Percentiles rank a stretch among this genome's conserved stretches.
These are phyloP conservation scores for Gnatocerus cornutus DNA, from an alignment of 2,888 invertebrate genomes.

Conservation along the genomic window DNA sequence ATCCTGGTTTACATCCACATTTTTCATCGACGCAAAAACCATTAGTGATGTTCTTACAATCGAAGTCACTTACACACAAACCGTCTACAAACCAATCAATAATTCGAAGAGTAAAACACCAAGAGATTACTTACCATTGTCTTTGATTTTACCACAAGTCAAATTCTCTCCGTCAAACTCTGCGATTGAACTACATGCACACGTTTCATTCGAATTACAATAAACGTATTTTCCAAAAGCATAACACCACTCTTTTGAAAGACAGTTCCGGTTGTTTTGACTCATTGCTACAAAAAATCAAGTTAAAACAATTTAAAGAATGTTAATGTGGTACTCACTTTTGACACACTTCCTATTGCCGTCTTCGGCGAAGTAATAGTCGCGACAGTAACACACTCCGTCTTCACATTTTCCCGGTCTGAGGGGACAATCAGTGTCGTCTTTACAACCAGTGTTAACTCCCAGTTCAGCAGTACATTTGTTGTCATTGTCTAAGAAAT, in stretches of 20 bases:
- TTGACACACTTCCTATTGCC: constrained; percentile 59
- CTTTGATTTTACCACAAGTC: not conserved
- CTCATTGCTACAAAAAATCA: constrained; percentile 55
- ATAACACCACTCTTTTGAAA: constrained; percentile 60
- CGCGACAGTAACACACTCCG: constrained; percentile 57
- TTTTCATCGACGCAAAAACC: constrained; percentile 54
- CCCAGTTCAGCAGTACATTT: constrained; percentile 56
- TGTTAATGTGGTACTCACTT: constrained; percentile 54
- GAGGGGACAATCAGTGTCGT: constrained; percentile 54
- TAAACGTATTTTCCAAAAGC: constrained; percentile 58
- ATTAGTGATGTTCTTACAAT: constrained; percentile 53
- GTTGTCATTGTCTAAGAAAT: constrained; percentile 51
- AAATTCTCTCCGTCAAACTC: constrained; percentile 49
- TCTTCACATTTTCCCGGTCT: constrained; percentile 55
- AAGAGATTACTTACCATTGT: constrained; percentile 13
- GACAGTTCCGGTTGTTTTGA: constrained; percentile 55
- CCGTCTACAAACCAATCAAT: constrained; percentile 44
- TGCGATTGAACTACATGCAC: constrained; percentile 55
- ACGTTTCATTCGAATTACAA: constrained; percentile 53
- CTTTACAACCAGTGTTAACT: constrained; percentile 45
- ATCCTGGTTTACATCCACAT: constrained; percentile 56
- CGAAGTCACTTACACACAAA: constrained; percentile 53
- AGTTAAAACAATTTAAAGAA: not conserved
- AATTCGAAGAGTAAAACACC: not conserved
- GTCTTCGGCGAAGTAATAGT: constrained; percentile 58